Base-by-base conservation (phyloP, 2,113 vertebrate genomes). In the Telmatochromis brachygnathus region DNA sequence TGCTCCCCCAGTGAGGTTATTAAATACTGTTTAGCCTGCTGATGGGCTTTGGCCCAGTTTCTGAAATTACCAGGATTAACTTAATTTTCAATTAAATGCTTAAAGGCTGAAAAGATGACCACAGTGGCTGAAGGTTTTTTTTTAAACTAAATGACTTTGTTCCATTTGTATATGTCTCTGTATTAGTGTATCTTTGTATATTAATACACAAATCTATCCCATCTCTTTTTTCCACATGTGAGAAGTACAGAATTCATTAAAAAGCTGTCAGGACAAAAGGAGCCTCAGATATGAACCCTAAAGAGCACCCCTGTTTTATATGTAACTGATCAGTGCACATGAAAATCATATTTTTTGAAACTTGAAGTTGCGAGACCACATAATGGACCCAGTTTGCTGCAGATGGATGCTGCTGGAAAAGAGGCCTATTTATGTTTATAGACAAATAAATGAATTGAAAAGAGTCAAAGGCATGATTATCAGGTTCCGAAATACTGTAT, bases 71-170 rank as follows among this genome's bases (percentile, higher is more conserved):
- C 30, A 84, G 42, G 82, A 91, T 95, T 85, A 90, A 79, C 86
- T 91, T 35, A 6, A 73, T 90, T 92, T 86, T 91, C 79, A 84
- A 90, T 92, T 84, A 81, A 89, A 92, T 92, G 15, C 37, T 26
- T 47, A 37, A 19, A 86, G 28, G 14, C 45, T 75, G 75, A 53
- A 86, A 83, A 89, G 62, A 89, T 85, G 83, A 82, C 87, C 87
- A 75, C 88, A 75, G 30, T 84, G 65, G 84, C 84, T 85, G 60
- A 83, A 83, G 49, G 10, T 0, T 19, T 17, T 85, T 21, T 85
- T 13, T 7, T 3, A 2, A 65, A 65, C 33, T 37, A 84, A 86
- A 28, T 53, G 60, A 80, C 35, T 87, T 81, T 84, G 35, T 49
- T 42, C 23, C 7, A 23, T 23, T 8, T 86, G 42, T 85, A 30